A percentile compares a stretch with the other conserved stretches of the same genome.
These are phyloP conservation scores for Trinorchestia longiramus DNA, from an alignment of 1,140 invertebrate species.

Conservation along the genomic window DNA sequence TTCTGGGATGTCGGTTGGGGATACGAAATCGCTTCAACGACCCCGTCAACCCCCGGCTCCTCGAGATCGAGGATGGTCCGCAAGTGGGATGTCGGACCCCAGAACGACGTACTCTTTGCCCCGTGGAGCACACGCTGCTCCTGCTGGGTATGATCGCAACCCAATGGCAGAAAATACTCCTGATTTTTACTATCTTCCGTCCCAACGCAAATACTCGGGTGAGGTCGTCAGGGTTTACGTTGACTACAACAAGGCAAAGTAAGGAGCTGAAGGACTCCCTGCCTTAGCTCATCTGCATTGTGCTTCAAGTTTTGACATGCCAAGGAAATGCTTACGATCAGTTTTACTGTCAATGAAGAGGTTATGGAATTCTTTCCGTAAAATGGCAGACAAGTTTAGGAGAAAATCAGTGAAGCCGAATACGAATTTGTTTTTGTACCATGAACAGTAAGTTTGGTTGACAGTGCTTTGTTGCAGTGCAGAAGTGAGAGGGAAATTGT, in stretches of 20 bases:
- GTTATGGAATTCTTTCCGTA: neutral
- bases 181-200: constrained; percentile 96
- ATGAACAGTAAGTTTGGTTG: neutral
- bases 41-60: constrained; percentile 70
- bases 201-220: constrained; percentile 91
- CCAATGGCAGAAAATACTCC: constrained; percentile 74
- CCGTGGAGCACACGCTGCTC: constrained; percentile 57
- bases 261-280: neutral
- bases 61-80: constrained; percentile 35
- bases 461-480: neutral
- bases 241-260: constrained; percentile 78
- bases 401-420: neutral
- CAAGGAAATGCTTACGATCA: neutral
- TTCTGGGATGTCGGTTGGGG: constrained; percentile 57
- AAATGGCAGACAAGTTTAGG: neutral
- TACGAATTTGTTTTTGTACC: neutral
- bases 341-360: neutral
- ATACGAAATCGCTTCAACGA: constrained; percentile 74
- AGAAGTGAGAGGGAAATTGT: neutral
- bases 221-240: constrained; percentile 93
- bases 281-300: neutral
- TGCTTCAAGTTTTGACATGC: neutral
- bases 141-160: constrained; percentile 66
- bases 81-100: constrained; percentile 54
- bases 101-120: constrained; percentile 61